phyloP scores from a whole-genome alignment of 2,113 vertebrate genomes.

The Hepsetus odoe region DNA sequence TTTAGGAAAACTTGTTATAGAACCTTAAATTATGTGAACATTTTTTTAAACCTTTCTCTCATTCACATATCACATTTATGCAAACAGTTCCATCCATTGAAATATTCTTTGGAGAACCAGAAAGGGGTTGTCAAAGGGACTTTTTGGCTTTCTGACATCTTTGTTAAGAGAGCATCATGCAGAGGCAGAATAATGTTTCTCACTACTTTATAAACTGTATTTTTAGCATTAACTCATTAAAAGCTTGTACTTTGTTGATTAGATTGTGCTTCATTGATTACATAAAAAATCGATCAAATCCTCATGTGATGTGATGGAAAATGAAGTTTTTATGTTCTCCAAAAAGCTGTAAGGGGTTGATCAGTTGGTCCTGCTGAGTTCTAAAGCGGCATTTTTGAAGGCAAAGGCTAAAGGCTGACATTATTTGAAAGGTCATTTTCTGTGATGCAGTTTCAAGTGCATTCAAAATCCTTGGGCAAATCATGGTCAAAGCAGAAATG shows the following conservation, averaged over 20 bases:
- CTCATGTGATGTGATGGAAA: slow-evolving; percentile 1
- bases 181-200: too few species aligned
- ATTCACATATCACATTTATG: too few species aligned
- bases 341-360: neutral
- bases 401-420: slow-evolving; percentile 13
- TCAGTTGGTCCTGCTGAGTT: slow-evolving; percentile 3
- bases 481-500: slow-evolving; percentile 27
- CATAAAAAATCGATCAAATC: slow-evolving; percentile 6
- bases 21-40: too few species aligned
- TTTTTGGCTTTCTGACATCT: too few species aligned
- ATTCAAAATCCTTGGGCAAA: slow-evolving; percentile 22
- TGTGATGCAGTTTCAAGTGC: slow-evolving; percentile 1
- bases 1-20: too few species aligned
- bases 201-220: neutral
- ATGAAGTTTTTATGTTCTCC: neutral
- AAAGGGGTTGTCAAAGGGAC: too few species aligned
- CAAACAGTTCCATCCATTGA: too few species aligned
- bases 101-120: too few species aligned
- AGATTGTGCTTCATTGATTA: neutral
- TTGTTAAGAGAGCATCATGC: too few species aligned
- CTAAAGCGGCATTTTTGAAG: neutral
- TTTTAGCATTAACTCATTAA: neutral
- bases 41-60: too few species aligned
- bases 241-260: neutral
- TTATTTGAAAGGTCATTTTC: slow-evolving; percentile 31